Percentiles rank a stretch among this genome's conserved stretches.
phyloP scores from a whole-genome alignment of 2,113 vertebrate species.

The Microcebus murinus region DNA sequence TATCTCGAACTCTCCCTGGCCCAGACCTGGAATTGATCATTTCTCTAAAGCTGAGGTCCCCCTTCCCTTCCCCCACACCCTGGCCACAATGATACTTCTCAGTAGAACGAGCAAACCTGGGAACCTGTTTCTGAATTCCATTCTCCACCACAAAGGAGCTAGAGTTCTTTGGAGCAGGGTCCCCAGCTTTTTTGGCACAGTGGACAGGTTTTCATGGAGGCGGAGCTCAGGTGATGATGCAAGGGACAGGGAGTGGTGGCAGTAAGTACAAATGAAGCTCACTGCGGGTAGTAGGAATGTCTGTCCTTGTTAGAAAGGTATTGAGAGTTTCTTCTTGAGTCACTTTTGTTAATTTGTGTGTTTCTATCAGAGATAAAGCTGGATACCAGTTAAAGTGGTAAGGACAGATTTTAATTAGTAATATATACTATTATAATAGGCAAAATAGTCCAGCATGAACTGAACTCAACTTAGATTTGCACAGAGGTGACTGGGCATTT shows the following conservation, averaged over 20 bases:
- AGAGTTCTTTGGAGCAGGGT: no score
- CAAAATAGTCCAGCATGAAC: neutral
- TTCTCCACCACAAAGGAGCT: no score
- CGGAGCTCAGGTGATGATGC: no score
- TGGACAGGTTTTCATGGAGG: no score
- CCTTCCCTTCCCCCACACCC: no score
- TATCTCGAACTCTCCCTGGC: neutral
- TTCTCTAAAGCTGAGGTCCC: neutral
- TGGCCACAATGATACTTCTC: no score
- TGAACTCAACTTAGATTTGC: neutral
- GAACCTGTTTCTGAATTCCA: no score
- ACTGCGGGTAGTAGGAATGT: no score
- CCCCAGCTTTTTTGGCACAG: no score
- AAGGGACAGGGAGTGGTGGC: no score
- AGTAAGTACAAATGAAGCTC: no score
- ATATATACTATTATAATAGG: neutral
- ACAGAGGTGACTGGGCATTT: neutral
- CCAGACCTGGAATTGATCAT: neutral
- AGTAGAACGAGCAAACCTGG: no score
- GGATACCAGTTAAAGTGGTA: neutral
- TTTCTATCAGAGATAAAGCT: neutral
- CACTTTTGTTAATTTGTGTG: neutral
- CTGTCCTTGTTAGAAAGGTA: neutral
- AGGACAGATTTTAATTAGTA: neutral
- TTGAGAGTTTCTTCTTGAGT: neutral